Conservation (phyloP, 1,140 invertebrate species). For the Drosophila bifasciata region DNA sequence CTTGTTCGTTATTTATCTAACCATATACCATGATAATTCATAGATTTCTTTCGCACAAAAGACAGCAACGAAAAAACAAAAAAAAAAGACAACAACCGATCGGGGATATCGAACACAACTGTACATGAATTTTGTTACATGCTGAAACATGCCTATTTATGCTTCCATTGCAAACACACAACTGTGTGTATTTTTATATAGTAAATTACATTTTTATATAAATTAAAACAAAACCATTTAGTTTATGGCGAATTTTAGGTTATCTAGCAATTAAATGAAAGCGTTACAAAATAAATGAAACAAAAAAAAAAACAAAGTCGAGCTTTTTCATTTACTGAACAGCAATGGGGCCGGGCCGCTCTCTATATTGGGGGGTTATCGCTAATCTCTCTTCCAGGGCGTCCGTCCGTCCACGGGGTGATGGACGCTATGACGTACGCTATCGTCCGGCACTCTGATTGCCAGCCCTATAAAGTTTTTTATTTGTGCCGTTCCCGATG, state of each 20-base stretch:
- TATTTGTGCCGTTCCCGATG: too few relatives aligned
- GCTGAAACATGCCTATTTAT: conserved; percentile 71
- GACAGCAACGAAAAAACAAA: conserved; percentile 26
- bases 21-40: conserved; percentile 43
- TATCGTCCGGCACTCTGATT: too few relatives aligned
- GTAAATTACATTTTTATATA: conserved; percentile 64
- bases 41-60: conserved; percentile 50
- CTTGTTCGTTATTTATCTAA: conserved; percentile 52
- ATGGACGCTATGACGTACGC: too few relatives aligned
- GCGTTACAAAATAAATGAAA: conserved; percentile 72
- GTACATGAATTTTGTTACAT: conserved; percentile 74
- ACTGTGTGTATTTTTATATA: conserved; percentile 78
- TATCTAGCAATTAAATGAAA: conserved; percentile 67
- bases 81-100: conserved; percentile 18
- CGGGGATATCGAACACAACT: conserved; percentile 53
- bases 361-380: conserved; percentile 22
- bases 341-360: conserved; percentile 4
- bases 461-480: too few relatives aligned
- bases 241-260: conserved; percentile 75
- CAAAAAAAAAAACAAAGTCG: conserved; percentile 22
- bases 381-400: conserved; percentile 12
- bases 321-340: conserved; percentile 2
- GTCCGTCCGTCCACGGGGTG: too few relatives aligned
- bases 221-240: conserved; percentile 68
- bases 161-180: conserved; percentile 76